Conservation (phyloP, 2,797 vertebrate species). For the Harpia harpyja region DNA sequence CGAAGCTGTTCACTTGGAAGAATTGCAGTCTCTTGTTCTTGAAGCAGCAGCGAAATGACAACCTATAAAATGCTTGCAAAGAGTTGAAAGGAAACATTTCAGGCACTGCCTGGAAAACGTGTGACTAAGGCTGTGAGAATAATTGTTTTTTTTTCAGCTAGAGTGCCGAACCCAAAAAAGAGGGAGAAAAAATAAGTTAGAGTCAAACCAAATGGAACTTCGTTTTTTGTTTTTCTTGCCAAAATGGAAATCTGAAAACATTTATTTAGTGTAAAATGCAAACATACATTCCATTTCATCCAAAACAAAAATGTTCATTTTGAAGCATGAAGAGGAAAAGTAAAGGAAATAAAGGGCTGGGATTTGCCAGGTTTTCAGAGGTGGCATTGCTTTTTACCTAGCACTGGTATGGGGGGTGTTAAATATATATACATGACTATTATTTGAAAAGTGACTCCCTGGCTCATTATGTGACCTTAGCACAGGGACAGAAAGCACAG, state of each 20-base stretch:
- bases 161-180: constrained; percentile 60
- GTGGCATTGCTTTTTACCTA: constrained; percentile 2
- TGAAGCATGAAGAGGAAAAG: constrained; percentile 33
- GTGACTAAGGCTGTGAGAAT: constrained; percentile 68
- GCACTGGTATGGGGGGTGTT: neutral
- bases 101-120: constrained; percentile 58
- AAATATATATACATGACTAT: too few species aligned
- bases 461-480: neutral
- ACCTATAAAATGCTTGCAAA: constrained; percentile 63
- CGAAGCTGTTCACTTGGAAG: constrained; percentile 63
- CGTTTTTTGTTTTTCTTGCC: constrained; percentile 59
- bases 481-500: neutral
- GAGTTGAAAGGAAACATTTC: constrained; percentile 67
- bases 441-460: neutral
- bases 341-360: constrained; percentile 27
- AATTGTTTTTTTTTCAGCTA: constrained; percentile 58
- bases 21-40: constrained; percentile 55
- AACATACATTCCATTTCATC: constrained; percentile 64
- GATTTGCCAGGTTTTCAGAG: constrained; percentile 45
- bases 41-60: constrained; percentile 62
- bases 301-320: constrained; percentile 70
- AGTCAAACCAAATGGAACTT: constrained; percentile 67
- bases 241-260: constrained; percentile 70
- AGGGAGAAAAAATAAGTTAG: constrained; percentile 57
- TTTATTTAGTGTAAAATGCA: constrained; percentile 71